Conservation (phyloP, 2,113 vertebrate species). For the Aegithalos caudatus region DNA sequence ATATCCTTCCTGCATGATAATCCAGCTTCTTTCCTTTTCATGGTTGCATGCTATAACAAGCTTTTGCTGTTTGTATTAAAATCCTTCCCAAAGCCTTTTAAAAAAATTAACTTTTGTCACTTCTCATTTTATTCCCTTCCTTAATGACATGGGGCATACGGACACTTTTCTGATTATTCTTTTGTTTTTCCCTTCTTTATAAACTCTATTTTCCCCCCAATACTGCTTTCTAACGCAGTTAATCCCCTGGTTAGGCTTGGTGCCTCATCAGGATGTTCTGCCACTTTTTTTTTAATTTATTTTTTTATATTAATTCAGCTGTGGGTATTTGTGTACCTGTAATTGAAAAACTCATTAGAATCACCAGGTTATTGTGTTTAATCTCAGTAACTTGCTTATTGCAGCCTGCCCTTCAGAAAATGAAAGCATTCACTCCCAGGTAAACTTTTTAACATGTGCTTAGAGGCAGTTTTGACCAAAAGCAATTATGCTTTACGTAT, state of each 20-base stretch:
- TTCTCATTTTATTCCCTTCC: not conserved
- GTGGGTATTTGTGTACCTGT: not conserved
- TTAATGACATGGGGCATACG: not conserved
- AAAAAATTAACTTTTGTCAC: not conserved
- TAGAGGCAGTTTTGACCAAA: not conserved
- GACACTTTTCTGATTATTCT: not conserved
- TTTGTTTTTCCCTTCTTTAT: not conserved
- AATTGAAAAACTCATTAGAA: not conserved
- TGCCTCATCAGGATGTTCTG: not conserved
- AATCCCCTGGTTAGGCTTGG: not conserved
- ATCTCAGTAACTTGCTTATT: not conserved
- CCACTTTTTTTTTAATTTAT: not conserved
- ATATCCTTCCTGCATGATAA: not conserved
- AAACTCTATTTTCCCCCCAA: rapidly evolving
- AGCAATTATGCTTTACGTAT: rapidly evolving
- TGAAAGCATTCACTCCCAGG: not conserved
- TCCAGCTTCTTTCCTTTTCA: not conserved
- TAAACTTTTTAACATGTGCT: not conserved
- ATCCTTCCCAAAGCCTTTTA: not conserved
- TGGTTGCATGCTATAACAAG: not conserved
- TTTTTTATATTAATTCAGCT: not conserved
- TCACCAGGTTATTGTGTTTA: not conserved
- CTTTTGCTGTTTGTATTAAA: not conserved
- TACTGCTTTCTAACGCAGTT: not conserved
- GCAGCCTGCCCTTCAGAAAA: not conserved